phyloP scores from a whole-genome alignment of 1,140 invertebrate species.

The Trichonephila clavipes region DNA sequence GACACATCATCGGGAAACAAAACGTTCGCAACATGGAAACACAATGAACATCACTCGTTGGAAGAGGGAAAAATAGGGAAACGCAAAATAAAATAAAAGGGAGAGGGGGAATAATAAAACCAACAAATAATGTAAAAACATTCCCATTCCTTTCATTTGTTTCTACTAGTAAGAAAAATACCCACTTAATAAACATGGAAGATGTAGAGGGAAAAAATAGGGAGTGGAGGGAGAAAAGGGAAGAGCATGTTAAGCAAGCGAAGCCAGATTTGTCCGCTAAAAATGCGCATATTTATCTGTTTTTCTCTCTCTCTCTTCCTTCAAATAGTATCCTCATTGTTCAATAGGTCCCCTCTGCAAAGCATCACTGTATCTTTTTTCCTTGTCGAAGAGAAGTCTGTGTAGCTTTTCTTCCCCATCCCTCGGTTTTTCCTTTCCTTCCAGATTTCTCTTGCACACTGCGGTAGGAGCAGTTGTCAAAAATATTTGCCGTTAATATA shows the following conservation, averaged over 20 bases:
- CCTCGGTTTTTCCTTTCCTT: neutral
- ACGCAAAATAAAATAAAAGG: neutral
- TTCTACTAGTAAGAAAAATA: constrained; percentile 74
- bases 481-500: constrained; percentile 68
- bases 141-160: constrained; percentile 65
- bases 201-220: neutral
- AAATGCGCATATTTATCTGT: constrained; percentile 72
- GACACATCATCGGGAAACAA: constrained; percentile 19
- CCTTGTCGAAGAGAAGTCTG: constrained; percentile 1
- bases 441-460: neutral
- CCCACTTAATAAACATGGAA: constrained; percentile 75
- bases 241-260: constrained; percentile 42
- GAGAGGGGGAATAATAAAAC: neutral
- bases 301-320: constrained; percentile 3
- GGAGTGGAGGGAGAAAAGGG: neutral
- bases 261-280: constrained; percentile 65
- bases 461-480: constrained; percentile 39
- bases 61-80: neutral
- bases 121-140: constrained; percentile 50
- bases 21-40: constrained; percentile 39
- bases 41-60: constrained; percentile 36
- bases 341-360: neutral
- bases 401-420: neutral
- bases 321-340: constrained; percentile 1
- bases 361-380: constrained; percentile 60